A percentile compares a stretch with the other conserved stretches of the same genome.
Conservation (phyloP, 2,113 vertebrate genomes). For the Thoracochromis brauschi region DNA sequence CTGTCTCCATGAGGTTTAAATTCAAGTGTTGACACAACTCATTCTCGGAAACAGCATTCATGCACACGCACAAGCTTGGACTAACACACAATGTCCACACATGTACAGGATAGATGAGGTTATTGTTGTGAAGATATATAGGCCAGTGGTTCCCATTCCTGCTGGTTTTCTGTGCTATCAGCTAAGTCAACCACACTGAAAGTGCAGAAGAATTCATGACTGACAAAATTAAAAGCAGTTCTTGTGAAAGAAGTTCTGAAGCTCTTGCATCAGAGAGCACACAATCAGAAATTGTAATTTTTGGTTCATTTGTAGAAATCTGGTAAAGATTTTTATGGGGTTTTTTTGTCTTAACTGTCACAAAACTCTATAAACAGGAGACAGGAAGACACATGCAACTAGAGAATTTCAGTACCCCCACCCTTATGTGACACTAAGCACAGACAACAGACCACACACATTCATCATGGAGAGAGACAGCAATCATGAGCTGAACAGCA, state of each 20-base stretch:
- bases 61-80: neutral
- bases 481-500: conserved; percentile 34
- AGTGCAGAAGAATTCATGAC: neutral
- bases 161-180: neutral
- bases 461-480: conserved; percentile 3
- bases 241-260: neutral
- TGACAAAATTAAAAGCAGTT: neutral
- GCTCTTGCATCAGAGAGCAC: neutral
- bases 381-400: conserved; percentile 19
- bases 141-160: neutral
- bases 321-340: neutral
- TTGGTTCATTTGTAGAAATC: neutral
- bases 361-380: conserved; percentile 13
- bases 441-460: conserved; percentile 46
- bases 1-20: conserved; percentile 47
- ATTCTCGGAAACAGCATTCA: conserved; percentile 11
- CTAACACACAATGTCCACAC: neutral
- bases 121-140: conserved; percentile 5
- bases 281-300: neutral
- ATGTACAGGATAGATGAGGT: neutral
- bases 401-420: conserved; percentile 17
- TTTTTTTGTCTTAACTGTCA: neutral
- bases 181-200: neutral
- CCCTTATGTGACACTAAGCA: conserved; percentile 16
- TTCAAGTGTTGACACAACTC: conserved; percentile 45